phyloP scores from a whole-genome alignment of 2,113 vertebrate species.

The Litocranius walleri region DNA sequence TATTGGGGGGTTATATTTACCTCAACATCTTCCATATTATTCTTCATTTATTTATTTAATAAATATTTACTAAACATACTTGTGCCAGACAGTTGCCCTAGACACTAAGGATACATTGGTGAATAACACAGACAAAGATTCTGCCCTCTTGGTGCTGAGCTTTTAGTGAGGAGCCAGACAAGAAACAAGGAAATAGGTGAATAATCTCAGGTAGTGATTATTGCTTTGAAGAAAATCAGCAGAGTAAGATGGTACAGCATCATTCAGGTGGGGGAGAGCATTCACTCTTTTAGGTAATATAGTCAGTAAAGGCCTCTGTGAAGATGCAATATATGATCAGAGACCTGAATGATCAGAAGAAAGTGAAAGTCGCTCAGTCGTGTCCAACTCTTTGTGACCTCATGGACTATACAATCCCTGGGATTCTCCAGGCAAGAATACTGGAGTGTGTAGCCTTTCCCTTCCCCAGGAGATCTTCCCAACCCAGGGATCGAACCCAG shows the following conservation, averaged over 20 bases:
- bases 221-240: not conserved
- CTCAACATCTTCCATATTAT: not conserved
- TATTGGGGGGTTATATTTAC: not conserved
- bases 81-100: not conserved
- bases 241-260: not conserved
- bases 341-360: not conserved
- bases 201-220: not conserved
- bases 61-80: not conserved
- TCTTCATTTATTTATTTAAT: conserved; percentile 15
- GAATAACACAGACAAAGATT: not conserved
- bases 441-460: not conserved
- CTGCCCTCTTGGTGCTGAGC: not conserved
- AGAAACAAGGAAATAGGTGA: not conserved
- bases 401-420: not conserved
- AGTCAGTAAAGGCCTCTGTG: not conserved
- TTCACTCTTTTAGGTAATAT: not conserved
- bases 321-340: not conserved
- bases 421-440: not conserved
- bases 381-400: not conserved
- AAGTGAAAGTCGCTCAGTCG: not conserved
- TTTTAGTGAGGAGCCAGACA: not conserved
- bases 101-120: not conserved
- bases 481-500: not conserved
- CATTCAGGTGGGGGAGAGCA: not conserved
- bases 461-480: not conserved